phyloP scores from a whole-genome alignment of 2,113 vertebrate species.

The Hippocampus mohnikei region DNA sequence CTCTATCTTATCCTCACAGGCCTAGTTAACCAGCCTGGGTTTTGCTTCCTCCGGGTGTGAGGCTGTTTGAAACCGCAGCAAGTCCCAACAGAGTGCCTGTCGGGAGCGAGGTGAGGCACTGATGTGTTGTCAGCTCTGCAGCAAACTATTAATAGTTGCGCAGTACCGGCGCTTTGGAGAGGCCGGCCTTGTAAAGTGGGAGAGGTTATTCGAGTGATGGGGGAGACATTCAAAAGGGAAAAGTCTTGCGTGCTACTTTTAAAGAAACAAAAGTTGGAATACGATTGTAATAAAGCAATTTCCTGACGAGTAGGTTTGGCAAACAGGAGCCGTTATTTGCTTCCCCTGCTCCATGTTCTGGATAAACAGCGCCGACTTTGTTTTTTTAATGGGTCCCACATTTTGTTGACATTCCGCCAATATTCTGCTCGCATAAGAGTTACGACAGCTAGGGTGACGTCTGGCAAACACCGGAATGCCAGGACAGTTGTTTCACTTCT shows the following conservation, averaged over 20 bases:
- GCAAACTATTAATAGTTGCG: conserved; percentile 48
- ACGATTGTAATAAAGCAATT: not conserved
- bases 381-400: not conserved
- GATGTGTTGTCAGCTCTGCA: conserved; percentile 50
- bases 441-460: not conserved
- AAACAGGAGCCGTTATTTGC: not conserved
- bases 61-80: conserved; percentile 37
- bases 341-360: not conserved
- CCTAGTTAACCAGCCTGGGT: conserved; percentile 46
- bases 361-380: not conserved
- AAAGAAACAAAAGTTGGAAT: not conserved
- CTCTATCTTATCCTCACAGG: conserved; percentile 71
- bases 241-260: not conserved
- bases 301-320: not conserved
- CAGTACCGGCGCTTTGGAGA: conserved; percentile 27
- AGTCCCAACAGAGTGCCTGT: conserved; percentile 32
- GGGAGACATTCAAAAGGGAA: not conserved
- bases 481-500: not conserved
- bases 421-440: too few species aligned
- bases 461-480: not conserved
- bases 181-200: conserved; percentile 23
- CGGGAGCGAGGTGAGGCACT: conserved; percentile 35
- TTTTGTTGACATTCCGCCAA: too few species aligned
- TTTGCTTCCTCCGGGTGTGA: conserved; percentile 58
- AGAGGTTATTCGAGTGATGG: not conserved